phyloP scores from a whole-genome alignment of 2,888 invertebrate species.

The Rotaria socialis region DNA sequence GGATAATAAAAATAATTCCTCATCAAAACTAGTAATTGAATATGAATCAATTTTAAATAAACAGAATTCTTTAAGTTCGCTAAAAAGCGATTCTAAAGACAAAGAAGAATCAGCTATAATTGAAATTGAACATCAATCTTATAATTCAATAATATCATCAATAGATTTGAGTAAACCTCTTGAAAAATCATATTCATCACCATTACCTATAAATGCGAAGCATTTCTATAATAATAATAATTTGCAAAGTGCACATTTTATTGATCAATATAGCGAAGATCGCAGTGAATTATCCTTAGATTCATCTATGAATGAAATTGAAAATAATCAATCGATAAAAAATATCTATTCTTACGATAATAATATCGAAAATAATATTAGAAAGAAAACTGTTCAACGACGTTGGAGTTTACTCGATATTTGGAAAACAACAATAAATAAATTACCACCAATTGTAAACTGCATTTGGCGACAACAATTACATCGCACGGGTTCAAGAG shows the following conservation, averaged over 20 bases:
- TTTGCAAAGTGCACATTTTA: neutral
- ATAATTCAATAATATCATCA: too few relatives aligned
- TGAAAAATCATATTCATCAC: too few relatives aligned
- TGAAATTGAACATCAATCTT: neutral
- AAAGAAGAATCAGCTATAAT: neutral
- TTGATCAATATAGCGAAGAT: neutral
- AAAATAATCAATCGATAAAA: neutral
- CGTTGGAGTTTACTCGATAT: neutral
- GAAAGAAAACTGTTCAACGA: neutral
- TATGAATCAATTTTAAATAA: too few relatives aligned
- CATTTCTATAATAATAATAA: neutral
- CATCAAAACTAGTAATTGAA: neutral
- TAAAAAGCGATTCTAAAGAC: neutral
- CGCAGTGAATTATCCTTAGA: neutral
- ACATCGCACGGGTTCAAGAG: neutral
- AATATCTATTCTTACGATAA: neutral
- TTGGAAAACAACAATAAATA: neutral
- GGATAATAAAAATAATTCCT: neutral
- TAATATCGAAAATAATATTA: neutral
- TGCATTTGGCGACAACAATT: neutral
- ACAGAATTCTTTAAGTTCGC: too few relatives aligned
- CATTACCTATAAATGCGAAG: too few relatives aligned
- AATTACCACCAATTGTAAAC: neutral
- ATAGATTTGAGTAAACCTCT: too few relatives aligned
- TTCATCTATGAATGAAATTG: neutral